A percentile compares a stretch with the other conserved stretches of the same genome.
These are phyloP conservation scores for Caenorhabditis sinica DNA, from an alignment of 2,888 invertebrate genomes.

Conservation along the genomic window DNA sequence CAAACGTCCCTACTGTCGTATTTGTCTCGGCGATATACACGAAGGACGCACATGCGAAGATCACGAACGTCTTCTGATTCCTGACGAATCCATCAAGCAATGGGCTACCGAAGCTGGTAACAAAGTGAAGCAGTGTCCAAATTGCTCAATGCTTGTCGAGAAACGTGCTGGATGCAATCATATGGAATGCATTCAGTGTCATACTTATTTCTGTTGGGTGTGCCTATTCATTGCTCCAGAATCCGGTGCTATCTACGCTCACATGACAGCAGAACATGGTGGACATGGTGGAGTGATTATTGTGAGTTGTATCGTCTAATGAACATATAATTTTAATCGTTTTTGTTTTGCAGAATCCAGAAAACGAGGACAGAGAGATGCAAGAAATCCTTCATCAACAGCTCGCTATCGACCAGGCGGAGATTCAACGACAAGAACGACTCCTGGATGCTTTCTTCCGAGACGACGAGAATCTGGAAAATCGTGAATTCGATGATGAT, in stretches of 20 bases:
- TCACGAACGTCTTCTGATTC: neutral
- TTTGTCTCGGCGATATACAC: slow-evolving; percentile 4
- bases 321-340: no score
- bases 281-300: neutral
- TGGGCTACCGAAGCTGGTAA: neutral
- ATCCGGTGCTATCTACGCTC: slow-evolving; percentile 6
- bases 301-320: slow-evolving; percentile 11
- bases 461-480: neutral
- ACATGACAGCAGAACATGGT: slow-evolving; percentile 22
- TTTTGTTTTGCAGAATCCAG: no score
- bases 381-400: no score
- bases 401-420: no score
- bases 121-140: slow-evolving; percentile 18
- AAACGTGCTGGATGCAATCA: slow-evolving; percentile 9
- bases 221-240: slow-evolving; percentile 9
- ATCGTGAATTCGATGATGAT: neutral
- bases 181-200: slow-evolving; percentile 30
- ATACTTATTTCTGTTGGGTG: slow-evolving; percentile 53
- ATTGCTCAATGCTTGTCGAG: neutral
- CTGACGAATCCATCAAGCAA: slow-evolving; percentile 12
- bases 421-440: no score
- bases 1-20: neutral
- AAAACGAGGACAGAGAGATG: no score
- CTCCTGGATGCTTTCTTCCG: neutral
- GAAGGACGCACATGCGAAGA: slow-evolving; percentile 1